Base-by-base conservation (phyloP, 1,140 invertebrate genomes). In the Homalodisca vitripennis region DNA sequence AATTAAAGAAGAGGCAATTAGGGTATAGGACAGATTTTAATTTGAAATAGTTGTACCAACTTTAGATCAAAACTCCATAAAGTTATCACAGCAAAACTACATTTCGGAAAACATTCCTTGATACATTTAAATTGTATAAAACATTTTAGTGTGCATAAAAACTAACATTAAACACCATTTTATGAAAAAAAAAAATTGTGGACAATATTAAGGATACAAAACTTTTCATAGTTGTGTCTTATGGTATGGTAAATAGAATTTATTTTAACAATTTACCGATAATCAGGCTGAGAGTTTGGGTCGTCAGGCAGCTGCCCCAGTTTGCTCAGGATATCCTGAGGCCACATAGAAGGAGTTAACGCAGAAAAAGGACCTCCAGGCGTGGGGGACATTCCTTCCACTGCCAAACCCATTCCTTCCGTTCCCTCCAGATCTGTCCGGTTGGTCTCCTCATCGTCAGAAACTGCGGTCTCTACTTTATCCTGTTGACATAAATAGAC, bases 311-410 rank as follows among this genome's bases (percentile, higher is more conserved):
- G 75, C 75, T 90, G 87, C 72, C 86, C 87, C 30, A 93, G 79
- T 81, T 92, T 93, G 1, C 87, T 87, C 74, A 97, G 84, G 41
- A 98, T 91, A 79, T 98, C 93, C 79, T 97, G 94, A 22, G 97
- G 96, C 89, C 95, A 96, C 95, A 98, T 98, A 55, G 94, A 97
- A 17, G 95, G 88, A 26, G 93, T 98, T 0, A 98, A 83, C 3
- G 94, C 95, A 30, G 93, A 97, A 79, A 93, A 93, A 10, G 91
- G 88, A 26, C 91, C 91, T 2, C 90, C 91, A 27, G 90, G 90
- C 67, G 84, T 84, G 20, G 91, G 90, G 46, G 87, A 85, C 41
- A 91, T 74, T 66, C 86, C 84, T 77, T 91, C 70, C 46, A 27
- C 89, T 46, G 85, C 83, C 67, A 89, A 82, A 77, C 84, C 68